These are phyloP conservation scores for Cotesia congregata DNA, from an alignment of 2,888 invertebrate genomes.

Conservation along the genomic window DNA sequence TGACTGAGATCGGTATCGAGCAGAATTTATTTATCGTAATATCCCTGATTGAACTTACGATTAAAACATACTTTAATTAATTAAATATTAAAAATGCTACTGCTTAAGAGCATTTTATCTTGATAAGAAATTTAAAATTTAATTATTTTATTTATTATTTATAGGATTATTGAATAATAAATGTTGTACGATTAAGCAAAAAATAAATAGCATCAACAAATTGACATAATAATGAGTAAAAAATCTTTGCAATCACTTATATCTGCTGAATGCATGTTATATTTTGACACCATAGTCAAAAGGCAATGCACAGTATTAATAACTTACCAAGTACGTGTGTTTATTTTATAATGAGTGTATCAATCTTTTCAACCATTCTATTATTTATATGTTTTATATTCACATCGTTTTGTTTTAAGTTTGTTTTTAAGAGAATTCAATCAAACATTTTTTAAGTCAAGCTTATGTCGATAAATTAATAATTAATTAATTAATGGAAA, in stretches of 20 bases:
- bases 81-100: too few relatives aligned
- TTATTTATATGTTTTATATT: conserved; percentile 51
- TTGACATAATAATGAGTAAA: conserved; percentile 21
- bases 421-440: conserved; percentile 16
- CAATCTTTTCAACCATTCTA: conserved; percentile 59
- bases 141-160: too few relatives aligned
- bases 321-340: conserved; percentile 69
- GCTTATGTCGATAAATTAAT: too few relatives aligned
- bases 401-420: conserved; percentile 20
- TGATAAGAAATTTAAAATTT: too few relatives aligned
- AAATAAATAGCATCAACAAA: conserved; percentile 33
- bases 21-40: not conserved
- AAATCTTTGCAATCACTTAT: conserved; percentile 43
- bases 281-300: conserved; percentile 70
- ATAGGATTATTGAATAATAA: not conserved
- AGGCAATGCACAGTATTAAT: conserved; percentile 69
- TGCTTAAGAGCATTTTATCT: too few relatives aligned
- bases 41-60: not conserved
- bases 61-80: too few relatives aligned
- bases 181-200: not conserved
- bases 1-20: conserved; percentile 14
- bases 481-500: too few relatives aligned
- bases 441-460: not conserved
- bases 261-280: conserved; percentile 59
- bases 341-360: conserved; percentile 62